Evolutionary conservation across 2,888 invertebrate genomes (phyloP), one percentile per base, ranked within the genome.

Genomic region (Tachina lurida): DNA sequence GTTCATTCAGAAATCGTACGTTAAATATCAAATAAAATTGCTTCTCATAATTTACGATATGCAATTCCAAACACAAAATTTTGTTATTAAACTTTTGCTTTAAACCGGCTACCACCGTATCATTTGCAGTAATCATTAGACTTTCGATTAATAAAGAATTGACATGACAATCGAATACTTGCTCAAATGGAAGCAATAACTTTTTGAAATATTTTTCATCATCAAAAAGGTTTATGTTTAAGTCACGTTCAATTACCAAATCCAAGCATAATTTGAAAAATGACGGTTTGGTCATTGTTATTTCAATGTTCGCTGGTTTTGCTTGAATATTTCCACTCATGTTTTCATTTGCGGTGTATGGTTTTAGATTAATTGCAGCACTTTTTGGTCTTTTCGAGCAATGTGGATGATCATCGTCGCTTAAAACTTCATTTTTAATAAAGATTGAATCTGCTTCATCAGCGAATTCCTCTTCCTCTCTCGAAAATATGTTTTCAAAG

Each of bases 201-300:
- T 39, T 56, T 22, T 79, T 79, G 39, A 79, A 79, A 52, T 56
- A 56, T 22, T 13, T 39, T 4, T 70, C 19, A 39, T 79, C 71
- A 79, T 79, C 65, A 49, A 79, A 79, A 19, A 79, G 71, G 56
- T 13, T 65, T 10, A 79, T 13, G 10, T 13, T 13, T n/a, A 79
- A 22, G 22, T 79, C 65, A 12, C 71, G 60, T 22, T 73, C 43
- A 22, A 73, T 65, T 17, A 79, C 22, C n/a, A 79, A 65, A 1
- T 56, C 71, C 39, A 79, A n/a, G 54, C 79, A 79, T 63, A 73
- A 19, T 22, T 79, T 63, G 3, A 73, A 49, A 65, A 73, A 73
- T 43, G 7, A 12, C 2, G 39, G 56, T 49, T 73, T 79, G 39
- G 54, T 73, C 13, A 63, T 15, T 19, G 17, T 19, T 13, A 63